These are phyloP conservation scores for Rousettus madagascariensis DNA, from an alignment of 2,797 vertebrate species.

Conservation along the genomic window DNA sequence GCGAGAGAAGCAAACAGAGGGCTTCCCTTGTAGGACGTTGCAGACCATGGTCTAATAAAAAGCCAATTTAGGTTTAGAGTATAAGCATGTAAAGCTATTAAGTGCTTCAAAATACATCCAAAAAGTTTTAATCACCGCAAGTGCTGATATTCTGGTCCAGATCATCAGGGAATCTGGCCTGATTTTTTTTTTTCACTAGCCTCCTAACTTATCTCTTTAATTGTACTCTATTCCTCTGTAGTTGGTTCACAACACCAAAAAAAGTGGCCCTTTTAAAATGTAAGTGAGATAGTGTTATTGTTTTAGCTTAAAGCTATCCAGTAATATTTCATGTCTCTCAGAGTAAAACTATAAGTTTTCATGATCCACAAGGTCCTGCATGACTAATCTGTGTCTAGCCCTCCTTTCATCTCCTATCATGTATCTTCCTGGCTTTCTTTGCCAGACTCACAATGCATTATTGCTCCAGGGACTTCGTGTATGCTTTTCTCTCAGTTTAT, in stretches of 20 bases:
- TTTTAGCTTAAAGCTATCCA: not conserved
- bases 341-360: not conserved
- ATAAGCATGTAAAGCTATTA: not conserved
- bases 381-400: not conserved
- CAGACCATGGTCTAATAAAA: not conserved
- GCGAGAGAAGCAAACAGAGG: not conserved
- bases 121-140: not conserved
- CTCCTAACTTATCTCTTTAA: not conserved
- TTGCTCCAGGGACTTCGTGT: not conserved
- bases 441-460: not conserved
- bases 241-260: not conserved
- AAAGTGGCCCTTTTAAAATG: not conserved
- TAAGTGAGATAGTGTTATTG: not conserved
- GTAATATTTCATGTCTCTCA: not conserved
- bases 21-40: not conserved
- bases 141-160: not conserved
- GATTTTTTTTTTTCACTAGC: not conserved
- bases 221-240: not conserved
- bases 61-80: not conserved
- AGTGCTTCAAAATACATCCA: not conserved
- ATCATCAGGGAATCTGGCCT: not conserved
- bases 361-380: not conserved
- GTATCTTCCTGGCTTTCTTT: not conserved
- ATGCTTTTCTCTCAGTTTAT: not conserved
- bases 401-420: not conserved